Conservation (phyloP, 2,113 vertebrate genomes). For the Cygnus buccinator region DNA sequence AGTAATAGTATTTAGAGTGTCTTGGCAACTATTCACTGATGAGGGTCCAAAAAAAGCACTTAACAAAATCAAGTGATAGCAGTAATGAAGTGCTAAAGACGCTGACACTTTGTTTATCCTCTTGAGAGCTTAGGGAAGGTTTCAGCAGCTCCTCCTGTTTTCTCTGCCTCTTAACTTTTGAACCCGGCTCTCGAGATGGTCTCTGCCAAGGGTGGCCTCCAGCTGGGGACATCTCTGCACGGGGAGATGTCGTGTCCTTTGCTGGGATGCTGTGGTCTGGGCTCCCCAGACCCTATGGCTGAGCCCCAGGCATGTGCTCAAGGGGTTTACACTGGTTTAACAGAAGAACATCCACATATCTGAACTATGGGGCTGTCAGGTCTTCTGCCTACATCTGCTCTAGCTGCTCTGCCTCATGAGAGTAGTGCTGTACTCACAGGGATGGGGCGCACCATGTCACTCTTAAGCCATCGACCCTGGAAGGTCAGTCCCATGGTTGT, state of each 20-base stretch:
- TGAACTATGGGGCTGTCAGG: background rate
- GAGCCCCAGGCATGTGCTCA: background rate
- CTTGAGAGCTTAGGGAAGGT: background rate
- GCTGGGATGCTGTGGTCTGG: background rate
- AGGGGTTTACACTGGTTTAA: accelerated
- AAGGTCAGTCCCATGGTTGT: background rate
- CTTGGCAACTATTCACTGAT: conserved; percentile 11
- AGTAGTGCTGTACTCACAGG: background rate
- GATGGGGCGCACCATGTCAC: accelerated
- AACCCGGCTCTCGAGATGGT: background rate
- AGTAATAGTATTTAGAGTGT: background rate
- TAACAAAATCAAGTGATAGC: background rate
- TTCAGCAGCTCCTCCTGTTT: background rate
- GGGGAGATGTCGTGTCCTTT: background rate
- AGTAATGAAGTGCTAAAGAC: conserved; percentile 14
- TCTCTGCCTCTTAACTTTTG: background rate
- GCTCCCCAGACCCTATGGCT: background rate
- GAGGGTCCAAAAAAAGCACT: conserved; percentile 27
- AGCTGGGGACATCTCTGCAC: accelerated
- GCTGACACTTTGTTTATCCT: background rate
- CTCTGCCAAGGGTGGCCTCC: background rate
- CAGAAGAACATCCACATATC: background rate
- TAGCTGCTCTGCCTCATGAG: background rate
- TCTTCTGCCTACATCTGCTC: background rate
- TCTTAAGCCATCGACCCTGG: background rate